These are phyloP conservation scores for Oreochromis tanganicae DNA, from an alignment of 2,113 vertebrate species.

Conservation along the genomic window DNA sequence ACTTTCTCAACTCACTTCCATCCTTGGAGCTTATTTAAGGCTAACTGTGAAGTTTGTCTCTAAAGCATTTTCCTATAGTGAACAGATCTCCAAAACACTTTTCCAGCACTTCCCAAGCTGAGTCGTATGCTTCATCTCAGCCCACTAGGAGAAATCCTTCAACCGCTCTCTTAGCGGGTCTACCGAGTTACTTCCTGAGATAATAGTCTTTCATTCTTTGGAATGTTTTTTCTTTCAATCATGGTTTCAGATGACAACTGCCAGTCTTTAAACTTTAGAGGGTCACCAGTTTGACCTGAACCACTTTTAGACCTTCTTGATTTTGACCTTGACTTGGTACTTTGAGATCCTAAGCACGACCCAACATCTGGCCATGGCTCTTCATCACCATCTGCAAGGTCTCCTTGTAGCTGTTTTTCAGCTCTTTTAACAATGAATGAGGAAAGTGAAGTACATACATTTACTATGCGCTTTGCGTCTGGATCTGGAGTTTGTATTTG, in stretches of 20 bases:
- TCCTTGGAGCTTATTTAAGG: not conserved
- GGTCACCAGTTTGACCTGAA: not conserved
- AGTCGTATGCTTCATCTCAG: not conserved
- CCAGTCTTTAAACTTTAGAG: not conserved
- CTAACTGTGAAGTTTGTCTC: not conserved
- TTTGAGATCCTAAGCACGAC: not conserved
- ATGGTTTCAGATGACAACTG: not conserved
- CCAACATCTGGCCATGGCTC: not conserved
- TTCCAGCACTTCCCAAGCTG: not conserved
- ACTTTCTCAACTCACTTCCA: not conserved
- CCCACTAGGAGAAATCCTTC: not conserved
- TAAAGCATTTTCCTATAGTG: not conserved
- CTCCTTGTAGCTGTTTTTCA: not conserved
- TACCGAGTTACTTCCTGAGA: not conserved
- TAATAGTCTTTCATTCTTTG: not conserved
- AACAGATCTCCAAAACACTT: not conserved
- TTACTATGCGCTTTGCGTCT: not conserved
- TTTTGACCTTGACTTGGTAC: not conserved
- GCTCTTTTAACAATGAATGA: not conserved
- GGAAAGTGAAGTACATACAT: not conserved
- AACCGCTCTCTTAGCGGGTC: not conserved
- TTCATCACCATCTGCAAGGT: not conserved
- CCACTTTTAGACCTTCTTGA: not conserved
- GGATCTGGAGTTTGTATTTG: not conserved
- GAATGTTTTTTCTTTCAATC: not conserved